Evolutionary conservation across 2,888 invertebrate genomes (phyloP), one percentile per base, ranked within the genome.

Genomic region (Carabus problematicus): DNA sequence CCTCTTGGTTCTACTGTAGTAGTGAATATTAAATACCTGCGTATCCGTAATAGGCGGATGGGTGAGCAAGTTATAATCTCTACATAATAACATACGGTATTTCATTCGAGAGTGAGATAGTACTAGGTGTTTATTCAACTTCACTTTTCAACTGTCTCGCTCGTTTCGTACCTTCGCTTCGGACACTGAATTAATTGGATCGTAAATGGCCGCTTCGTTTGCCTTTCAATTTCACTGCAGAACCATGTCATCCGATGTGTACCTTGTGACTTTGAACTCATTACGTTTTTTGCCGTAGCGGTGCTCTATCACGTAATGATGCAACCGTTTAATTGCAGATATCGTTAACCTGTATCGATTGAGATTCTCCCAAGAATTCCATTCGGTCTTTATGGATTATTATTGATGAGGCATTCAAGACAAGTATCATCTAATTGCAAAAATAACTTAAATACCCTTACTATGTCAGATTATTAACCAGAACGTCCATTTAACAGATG

Each of bases 191-290:
- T 67, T 60, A 67, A 67, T 67, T 67, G 54, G 67, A 67, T 60
- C 67, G 19, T 47, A 52, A 60, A 56, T 19, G 55, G 61, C 29
- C 29, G 29, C 29, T 39, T 42, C 43, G 56, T 41, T 55, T 64
- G 59, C 67, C 67, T 67, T 67, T 67, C 67, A 67, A 52, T 67
- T 67, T 67, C 67, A 59, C 9, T 59, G 41, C n/a, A 56, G 19
- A 40, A 39, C n/a, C 49, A 42, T 47, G 8, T 8, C 12, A 8
- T 14, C 47, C 7, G 12, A 0, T 7, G n/a, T n/a, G 41, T 59
- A 19, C 43, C 40, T 67, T 39, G 42, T 60, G 67, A 67, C 67
- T 67, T 67, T 67, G 60, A 60, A 67, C 67, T 67, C 42, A 67
- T 52, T 67, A 52, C 18, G 7, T 29, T 64, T 59, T 64, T 55